Base-by-base conservation (phyloP, 1,140 invertebrate genomes). In the Bombus pascuorum region DNA sequence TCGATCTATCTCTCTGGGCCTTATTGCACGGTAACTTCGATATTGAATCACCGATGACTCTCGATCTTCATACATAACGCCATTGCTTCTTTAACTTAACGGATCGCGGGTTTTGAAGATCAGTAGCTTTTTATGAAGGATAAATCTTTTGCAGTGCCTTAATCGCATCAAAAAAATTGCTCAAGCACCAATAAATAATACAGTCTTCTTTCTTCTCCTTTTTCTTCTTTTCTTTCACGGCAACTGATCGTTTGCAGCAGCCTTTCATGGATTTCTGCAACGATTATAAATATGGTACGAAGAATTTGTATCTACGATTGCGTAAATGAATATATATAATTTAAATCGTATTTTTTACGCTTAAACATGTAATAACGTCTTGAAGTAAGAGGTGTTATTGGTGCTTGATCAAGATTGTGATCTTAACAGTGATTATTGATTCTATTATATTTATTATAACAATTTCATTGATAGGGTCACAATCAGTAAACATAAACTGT, bases 381-480 rank as follows among this genome's bases (percentile, higher is more conserved):
- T 62, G 10, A 25, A 39, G 81, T 80, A 42, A 83, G n/a, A 42
- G 25, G n/a, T 75, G 57, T 83, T 89, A 87, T 91, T 90, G 90
- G 85, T 91, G 90, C 81, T 91, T 91, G 90, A 91, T 91, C 86
- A 81, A 82, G 68, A 87, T 91, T 91, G 85, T 85, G 89, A 91
- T 89, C 86, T 87, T 89, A 87, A 44, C 89, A 91, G 83, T 91
- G 87, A 57, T 62, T 57, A 66, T 65, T 65, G 77, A 91, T 85
- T 85, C 68, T 89, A 72, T 81, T 85, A 83, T 88, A 91, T 91
- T 85, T 83, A 90, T 89, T 91, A 53, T 81, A 78, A 91, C 85
- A 73, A 71, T 83, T 86, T 89, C 86, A 88, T 91, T 91, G 86
- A 84, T 84, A 72, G 88, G 85, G 89, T 82, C 86, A 87, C 68